These are phyloP conservation scores for Epinephelus lanceolatus DNA, from an alignment of 2,113 vertebrate genomes.

Conservation along the genomic window DNA sequence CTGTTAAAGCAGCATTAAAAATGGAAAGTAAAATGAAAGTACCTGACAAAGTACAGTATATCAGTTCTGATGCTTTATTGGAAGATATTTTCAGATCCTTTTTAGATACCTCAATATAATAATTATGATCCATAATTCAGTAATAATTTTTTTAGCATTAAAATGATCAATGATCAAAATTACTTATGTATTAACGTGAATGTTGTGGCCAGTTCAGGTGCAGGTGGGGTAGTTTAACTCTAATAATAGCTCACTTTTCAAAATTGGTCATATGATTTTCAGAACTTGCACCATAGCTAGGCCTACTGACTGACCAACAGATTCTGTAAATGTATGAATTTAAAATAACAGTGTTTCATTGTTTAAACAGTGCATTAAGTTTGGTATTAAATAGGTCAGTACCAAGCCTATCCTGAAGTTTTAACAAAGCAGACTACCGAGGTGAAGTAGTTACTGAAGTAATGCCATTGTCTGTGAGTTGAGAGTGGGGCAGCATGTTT, in stretches of 20 bases:
- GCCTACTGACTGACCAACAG: neutral
- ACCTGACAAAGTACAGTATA: neutral
- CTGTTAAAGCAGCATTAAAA: neutral
- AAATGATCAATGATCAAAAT: no score
- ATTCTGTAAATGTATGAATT: neutral
- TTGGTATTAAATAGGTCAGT: neutral
- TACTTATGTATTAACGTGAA: no score
- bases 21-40: neutral
- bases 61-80: neutral
- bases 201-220: neutral
- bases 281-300: neutral
- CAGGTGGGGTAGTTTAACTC: neutral
- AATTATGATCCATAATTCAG: neutral
- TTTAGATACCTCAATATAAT: neutral
- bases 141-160: no score
- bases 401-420: neutral
- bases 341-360: neutral
- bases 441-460: neutral
- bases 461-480: neutral
- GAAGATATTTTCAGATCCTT: neutral
- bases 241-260: neutral
- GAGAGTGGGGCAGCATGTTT: neutral
- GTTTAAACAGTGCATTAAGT: neutral
- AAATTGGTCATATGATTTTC: neutral
- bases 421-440: neutral